A percentile compares a stretch with the other conserved stretches of the same genome.
Evolutionary conservation across 64 coral and sea anemone genomes (phyloP).

Genomic region (Catalaphyllia jardinei): DNA sequence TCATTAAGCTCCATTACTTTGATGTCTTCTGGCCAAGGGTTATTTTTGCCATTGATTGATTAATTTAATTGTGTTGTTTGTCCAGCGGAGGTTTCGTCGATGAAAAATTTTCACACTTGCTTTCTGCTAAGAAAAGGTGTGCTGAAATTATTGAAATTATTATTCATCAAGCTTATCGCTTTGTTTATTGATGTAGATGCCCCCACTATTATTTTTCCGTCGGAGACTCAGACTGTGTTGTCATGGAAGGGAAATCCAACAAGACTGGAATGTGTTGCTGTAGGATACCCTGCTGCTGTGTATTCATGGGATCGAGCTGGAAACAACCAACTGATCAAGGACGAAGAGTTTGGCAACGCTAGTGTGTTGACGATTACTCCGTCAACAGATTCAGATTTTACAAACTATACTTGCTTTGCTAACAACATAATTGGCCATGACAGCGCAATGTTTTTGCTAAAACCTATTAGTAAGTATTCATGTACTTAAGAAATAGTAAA

Average conservation of each 20-base stretch:
- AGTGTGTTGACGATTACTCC: slow-evolving; percentile 13
- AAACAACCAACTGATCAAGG: background rate
- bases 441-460: background rate
- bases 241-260: slow-evolving; percentile 11
- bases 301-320: slow-evolving; percentile 1
- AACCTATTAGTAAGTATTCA: slow-evolving; percentile 11
- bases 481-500: no score
- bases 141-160: background rate
- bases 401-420: slow-evolving; percentile 11
- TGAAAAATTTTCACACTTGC: no score
- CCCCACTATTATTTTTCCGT: background rate
- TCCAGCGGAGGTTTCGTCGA: no score
- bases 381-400: background rate
- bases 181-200: background rate
- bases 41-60: no score
- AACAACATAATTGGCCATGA: background rate
- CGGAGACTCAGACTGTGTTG: background rate
- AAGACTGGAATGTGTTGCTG: background rate
- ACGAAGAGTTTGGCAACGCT: background rate
- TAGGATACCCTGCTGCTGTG: background rate
- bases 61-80: no score
- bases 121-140: no score
- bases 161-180: background rate
- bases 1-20: no score
- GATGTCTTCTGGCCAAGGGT: no score